These are phyloP conservation scores for Dufourea novaeangliae DNA, from an alignment of 1,140 invertebrate genomes.

Conservation along the genomic window DNA sequence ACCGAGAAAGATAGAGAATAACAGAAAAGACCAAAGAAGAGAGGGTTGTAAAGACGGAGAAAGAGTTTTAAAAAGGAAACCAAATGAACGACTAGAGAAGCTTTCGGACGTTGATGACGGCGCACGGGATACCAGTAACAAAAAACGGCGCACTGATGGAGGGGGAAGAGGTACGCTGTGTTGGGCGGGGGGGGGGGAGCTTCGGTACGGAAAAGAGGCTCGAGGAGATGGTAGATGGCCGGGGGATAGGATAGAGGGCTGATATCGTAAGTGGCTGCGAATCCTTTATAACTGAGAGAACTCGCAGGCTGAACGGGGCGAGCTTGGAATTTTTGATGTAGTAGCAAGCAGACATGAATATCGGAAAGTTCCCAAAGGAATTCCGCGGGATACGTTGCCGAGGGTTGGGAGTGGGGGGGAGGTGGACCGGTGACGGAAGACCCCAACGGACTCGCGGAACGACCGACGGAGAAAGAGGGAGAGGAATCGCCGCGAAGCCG, in stretches of 20 bases:
- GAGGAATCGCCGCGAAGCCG: constrained; percentile 73
- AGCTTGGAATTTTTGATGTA: constrained; percentile 80
- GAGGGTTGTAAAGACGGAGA: neutral
- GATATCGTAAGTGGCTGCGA: constrained; percentile 80
- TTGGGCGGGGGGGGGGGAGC: neutral
- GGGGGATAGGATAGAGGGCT: constrained; percentile 59
- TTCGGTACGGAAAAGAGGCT: neutral
- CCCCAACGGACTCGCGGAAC: neutral
- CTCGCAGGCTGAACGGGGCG: constrained; percentile 63
- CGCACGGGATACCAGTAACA: neutral
- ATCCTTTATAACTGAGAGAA: constrained; percentile 77
- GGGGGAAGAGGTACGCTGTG: neutral
- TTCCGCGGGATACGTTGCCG: constrained; percentile 72
- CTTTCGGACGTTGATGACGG: constrained; percentile 42
- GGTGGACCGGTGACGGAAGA: neutral
- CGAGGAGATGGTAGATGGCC: constrained; percentile 21
- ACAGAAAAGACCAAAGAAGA: constrained; percentile 17
- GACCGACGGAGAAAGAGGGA: constrained; percentile 20
- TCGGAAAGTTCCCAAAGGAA: constrained; percentile 80
- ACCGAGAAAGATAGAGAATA: neutral
- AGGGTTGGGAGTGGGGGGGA: neutral
- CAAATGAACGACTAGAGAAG: constrained; percentile 7
- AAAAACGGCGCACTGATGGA: neutral
- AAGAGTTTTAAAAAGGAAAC: neutral
- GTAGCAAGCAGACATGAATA: constrained; percentile 79